Evolutionary conservation across 2,113 vertebrate genomes (phyloP).

Genomic region (Taxidea taxus): DNA sequence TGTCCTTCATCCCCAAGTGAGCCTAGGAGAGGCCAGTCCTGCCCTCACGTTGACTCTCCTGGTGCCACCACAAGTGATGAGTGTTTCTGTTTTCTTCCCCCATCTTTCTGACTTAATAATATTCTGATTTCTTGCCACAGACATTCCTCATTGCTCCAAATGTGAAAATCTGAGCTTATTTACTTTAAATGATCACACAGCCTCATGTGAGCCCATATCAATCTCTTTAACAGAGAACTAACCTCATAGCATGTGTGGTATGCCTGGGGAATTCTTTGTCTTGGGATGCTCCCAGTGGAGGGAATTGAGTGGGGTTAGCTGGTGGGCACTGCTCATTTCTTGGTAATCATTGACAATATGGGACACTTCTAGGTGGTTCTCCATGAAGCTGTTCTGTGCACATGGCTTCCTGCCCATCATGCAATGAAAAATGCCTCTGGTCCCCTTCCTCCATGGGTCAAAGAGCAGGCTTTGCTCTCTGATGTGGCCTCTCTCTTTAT

Average conservation of each 20-base stretch:
- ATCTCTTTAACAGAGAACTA: conserved; percentile 68
- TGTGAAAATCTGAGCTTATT: conserved; percentile 40
- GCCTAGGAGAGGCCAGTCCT: neutral
- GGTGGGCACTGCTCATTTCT: conserved; percentile 74
- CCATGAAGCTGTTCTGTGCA: conserved; percentile 50
- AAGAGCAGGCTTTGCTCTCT: neutral
- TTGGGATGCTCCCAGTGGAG: conserved; percentile 49
- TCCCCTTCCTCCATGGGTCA: neutral
- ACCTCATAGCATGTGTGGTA: conserved; percentile 23
- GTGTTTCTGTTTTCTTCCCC: neutral
- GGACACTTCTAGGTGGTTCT: conserved; percentile 69
- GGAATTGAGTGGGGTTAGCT: conserved; percentile 72
- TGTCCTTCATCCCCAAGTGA: too few species aligned
- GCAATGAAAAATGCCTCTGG: neutral
- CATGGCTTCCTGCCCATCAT: neutral
- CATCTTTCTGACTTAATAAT: neutral
- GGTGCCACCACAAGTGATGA: neutral
- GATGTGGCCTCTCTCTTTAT: neutral
- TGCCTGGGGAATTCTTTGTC: conserved; percentile 25
- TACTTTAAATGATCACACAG: conserved; percentile 52
- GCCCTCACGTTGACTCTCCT: neutral
- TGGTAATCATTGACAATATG: conserved; percentile 66
- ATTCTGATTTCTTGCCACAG: neutral
- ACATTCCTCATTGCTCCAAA: neutral
- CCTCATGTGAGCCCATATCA: conserved; percentile 19